These are phyloP conservation scores for Sinocyclocheilus anophthalmus DNA, from an alignment of 2,113 vertebrate species.

Conservation along the genomic window DNA sequence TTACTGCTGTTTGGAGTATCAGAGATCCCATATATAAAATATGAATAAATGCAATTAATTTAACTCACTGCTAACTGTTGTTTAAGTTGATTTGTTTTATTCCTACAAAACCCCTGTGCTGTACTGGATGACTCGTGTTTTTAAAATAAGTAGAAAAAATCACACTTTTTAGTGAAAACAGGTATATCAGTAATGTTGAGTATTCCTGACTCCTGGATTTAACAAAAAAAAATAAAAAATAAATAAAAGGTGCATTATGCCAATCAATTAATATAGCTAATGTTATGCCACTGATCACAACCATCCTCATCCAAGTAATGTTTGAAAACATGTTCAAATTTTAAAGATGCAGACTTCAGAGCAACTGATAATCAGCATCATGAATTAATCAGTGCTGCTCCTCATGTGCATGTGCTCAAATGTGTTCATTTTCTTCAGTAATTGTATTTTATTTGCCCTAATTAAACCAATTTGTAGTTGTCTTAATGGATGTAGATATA, in stretches of 20 bases:
- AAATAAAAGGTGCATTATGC: not conserved
- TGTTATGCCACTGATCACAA: not conserved
- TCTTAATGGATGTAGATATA: not conserved
- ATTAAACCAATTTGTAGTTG: not conserved
- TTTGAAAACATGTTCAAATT: too few relatives aligned
- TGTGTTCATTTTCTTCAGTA: not conserved
- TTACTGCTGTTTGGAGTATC: not conserved
- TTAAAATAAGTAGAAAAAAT: too few relatives aligned
- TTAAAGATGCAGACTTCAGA: not conserved
- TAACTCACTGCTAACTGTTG: not conserved
- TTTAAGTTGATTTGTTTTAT: not conserved
- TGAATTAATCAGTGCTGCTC: not conserved
- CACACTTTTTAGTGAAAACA: too few relatives aligned
- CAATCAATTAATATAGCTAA: not conserved
- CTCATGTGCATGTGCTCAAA: not conserved
- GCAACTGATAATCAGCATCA: not conserved
- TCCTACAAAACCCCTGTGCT: not conserved
- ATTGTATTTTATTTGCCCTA: not conserved
- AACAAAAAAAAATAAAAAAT: too few relatives aligned
- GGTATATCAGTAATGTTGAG: not conserved
- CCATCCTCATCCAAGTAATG: not conserved
- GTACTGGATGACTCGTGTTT: too few relatives aligned
- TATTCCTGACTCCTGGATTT: not conserved
- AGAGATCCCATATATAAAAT: not conserved
- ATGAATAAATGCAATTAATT: not conserved